phyloP scores from a whole-genome alignment of 2,888 invertebrate species.

The Priocnemis perturbator region DNA sequence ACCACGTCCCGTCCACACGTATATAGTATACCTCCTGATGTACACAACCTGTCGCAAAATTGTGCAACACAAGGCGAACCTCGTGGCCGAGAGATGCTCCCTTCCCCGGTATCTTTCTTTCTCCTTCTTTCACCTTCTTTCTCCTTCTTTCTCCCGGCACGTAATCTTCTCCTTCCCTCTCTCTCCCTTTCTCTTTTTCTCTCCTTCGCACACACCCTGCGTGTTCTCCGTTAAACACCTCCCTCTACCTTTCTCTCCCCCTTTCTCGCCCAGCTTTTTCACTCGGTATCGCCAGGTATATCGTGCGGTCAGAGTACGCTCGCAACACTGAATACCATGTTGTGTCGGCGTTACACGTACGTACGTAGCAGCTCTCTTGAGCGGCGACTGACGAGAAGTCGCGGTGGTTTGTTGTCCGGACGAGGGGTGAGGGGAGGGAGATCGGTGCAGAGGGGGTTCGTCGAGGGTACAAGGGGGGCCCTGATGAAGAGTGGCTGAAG shows the following conservation, averaged over 20 bases:
- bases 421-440: slow-evolving; percentile 34
- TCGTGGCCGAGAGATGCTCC: slow-evolving; percentile 13
- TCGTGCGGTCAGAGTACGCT: slow-evolving; percentile 17
- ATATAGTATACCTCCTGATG: neutral
- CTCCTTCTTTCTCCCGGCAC: slow-evolving; percentile 2
- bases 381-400: slow-evolving; percentile 59
- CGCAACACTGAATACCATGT: slow-evolving; percentile 20
- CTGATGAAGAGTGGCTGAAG: slow-evolving; percentile 17
- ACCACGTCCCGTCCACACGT: too few relatives aligned
- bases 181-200: slow-evolving; percentile 8
- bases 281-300: slow-evolving; percentile 34
- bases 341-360: slow-evolving; percentile 32
- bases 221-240: slow-evolving; percentile 11
- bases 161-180: neutral
- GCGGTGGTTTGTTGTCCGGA: slow-evolving; percentile 54
- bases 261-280: slow-evolving; percentile 8
- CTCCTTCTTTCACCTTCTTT: neutral
- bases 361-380: slow-evolving; percentile 51
- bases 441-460: slow-evolving; percentile 25
- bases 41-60: slow-evolving; percentile 27
- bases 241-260: slow-evolving; percentile 14
- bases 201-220: slow-evolving; percentile 11
- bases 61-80: slow-evolving; percentile 23
- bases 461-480: slow-evolving; percentile 23
- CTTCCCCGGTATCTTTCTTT: neutral